Percentiles rank a stretch among this genome's conserved stretches.
phyloP scores from a whole-genome alignment of 2,797 vertebrate genomes.

The Gymnothorax reevesii region DNA sequence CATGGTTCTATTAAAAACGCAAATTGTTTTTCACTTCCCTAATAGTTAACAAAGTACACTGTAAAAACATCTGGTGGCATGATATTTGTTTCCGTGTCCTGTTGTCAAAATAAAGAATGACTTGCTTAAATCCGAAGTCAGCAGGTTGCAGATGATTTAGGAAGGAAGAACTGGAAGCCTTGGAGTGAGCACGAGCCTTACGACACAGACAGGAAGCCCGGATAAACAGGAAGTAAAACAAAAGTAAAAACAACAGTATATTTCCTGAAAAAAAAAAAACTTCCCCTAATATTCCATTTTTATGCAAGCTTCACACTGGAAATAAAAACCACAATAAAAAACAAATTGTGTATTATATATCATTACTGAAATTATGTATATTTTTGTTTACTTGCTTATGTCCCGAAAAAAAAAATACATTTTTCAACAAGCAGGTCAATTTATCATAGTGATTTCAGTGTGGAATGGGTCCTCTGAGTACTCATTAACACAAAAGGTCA shows the following conservation, averaged over 20 bases:
- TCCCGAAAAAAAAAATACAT: slow-evolving; percentile 23
- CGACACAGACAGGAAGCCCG: neutral
- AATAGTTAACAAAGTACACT: neutral
- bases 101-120: neutral
- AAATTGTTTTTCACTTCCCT: neutral
- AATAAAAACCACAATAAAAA: neutral
- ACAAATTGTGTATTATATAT: slow-evolving; percentile 31
- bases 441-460: slow-evolving; percentile 14
- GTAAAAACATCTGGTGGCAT: neutral
- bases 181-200: neutral
- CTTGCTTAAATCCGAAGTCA: neutral
- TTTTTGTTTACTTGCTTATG: slow-evolving; percentile 5
- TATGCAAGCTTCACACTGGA: no score
- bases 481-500: slow-evolving; percentile 30
- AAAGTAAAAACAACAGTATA: neutral
- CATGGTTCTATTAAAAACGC: neutral
- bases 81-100: neutral
- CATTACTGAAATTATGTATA: slow-evolving; percentile 18
- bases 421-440: slow-evolving; percentile 9
- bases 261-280: neutral
- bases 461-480: slow-evolving; percentile 18
- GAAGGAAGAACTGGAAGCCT: neutral
- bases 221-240: slow-evolving; percentile 19
- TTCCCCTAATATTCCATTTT: neutral
- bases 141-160: neutral